A percentile compares a stretch with the other conserved stretches of the same genome.
Evolutionary conservation across 2,113 vertebrate species (phyloP).

Genomic region (Callithrix jacchus): DNA sequence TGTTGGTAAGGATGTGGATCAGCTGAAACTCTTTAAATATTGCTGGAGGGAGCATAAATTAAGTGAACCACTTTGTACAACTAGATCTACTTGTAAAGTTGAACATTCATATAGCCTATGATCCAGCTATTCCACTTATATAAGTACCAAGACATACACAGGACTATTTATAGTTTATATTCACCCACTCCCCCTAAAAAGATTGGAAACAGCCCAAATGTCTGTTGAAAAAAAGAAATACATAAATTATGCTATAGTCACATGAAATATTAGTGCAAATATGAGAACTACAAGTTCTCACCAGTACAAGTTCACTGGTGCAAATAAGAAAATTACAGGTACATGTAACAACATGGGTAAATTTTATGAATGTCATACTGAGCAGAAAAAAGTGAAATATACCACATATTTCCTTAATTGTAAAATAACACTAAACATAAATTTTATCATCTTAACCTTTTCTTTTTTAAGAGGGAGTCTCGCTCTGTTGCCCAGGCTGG

Average conservation of each 20-base stretch:
- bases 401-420: neutral
- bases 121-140: conserved; percentile 5
- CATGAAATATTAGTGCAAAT: neutral
- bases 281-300: neutral
- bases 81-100: neutral
- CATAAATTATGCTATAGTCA: neutral
- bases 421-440: neutral
- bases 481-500: too few species aligned
- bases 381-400: neutral
- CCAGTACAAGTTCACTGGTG: neutral
- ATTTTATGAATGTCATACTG: neutral
- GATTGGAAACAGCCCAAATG: neutral
- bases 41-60: neutral
- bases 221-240: conserved; percentile 32
- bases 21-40: neutral
- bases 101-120: neutral
- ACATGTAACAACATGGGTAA: neutral
- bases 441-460: neutral
- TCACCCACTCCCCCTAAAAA: neutral
- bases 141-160: neutral
- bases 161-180: conserved; percentile 8
- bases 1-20: neutral
- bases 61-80: conserved; percentile 27
- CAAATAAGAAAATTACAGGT: neutral
- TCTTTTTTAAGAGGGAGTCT: too few species aligned